These are phyloP conservation scores for Bettongia penicillata DNA, from an alignment of 2,113 vertebrate species.

Conservation along the genomic window DNA sequence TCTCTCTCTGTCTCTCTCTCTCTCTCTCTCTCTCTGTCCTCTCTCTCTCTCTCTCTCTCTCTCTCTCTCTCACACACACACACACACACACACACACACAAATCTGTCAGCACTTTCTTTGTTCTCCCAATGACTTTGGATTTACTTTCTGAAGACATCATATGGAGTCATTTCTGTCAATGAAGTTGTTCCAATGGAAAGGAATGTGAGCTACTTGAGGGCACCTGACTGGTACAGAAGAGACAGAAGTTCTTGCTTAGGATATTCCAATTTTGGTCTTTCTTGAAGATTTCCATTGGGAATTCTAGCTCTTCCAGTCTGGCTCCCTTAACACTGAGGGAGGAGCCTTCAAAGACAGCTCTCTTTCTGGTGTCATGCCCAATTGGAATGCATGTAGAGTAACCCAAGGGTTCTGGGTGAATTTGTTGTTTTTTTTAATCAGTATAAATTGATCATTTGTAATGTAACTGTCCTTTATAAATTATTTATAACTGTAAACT, in stretches of 20 bases:
- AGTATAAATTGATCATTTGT: background rate
- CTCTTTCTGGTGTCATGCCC: background rate
- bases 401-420: background rate
- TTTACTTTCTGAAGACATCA: background rate
- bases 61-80: too few relatives aligned
- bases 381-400: background rate
- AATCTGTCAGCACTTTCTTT: background rate
- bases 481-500: background rate
- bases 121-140: background rate
- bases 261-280: background rate
- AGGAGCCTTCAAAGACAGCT: background rate
- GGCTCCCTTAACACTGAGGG: background rate
- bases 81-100: too few relatives aligned
- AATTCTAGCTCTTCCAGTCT: background rate
- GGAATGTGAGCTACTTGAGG: background rate
- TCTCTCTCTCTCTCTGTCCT: too few relatives aligned
- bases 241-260: too few relatives aligned
- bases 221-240: background rate
- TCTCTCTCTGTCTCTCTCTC: too few relatives aligned
- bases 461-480: background rate
- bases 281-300: background rate
- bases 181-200: background rate
- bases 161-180: background rate
- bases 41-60: too few relatives aligned
- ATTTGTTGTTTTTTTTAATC: background rate